A percentile compares a stretch with the other conserved stretches of the same genome.
Conservation (phyloP, 2,888 invertebrate species). For the Drosophila rubida region DNA sequence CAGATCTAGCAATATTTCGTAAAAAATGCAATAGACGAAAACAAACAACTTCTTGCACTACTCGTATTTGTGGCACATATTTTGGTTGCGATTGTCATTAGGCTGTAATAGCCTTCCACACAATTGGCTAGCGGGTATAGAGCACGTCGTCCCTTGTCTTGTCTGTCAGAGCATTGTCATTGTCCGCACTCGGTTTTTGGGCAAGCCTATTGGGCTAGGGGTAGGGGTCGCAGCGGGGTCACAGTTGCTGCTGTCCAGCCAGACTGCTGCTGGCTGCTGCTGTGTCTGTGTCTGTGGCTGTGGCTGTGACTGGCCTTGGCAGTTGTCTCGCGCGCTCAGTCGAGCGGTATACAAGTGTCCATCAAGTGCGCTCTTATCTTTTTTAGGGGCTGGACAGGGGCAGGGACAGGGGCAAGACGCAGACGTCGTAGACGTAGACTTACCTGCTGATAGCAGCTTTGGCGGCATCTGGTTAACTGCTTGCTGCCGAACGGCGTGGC, state of each 20-base stretch:
- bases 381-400: constrained; percentile 20
- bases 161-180: constrained; percentile 40
- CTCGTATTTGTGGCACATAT: no score
- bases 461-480: constrained; percentile 84
- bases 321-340: constrained; percentile 22
- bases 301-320: neutral
- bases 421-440: constrained; percentile 37
- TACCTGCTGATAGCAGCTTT: constrained; percentile 85
- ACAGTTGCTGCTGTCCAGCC: constrained; percentile 1
- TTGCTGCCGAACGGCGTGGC: constrained; percentile 72
- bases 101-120: neutral
- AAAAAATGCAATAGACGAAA: no score
- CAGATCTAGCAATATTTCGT: no score
- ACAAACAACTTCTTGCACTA: no score
- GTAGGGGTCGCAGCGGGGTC: neutral
- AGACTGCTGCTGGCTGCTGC: constrained; percentile 1
- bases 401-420: neutral
- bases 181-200: constrained; percentile 13
- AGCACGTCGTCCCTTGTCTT: constrained; percentile 19
- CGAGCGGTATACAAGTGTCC: constrained; percentile 68
- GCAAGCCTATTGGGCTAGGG: constrained; percentile 1
- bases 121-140: neutral
- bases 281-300: no score
- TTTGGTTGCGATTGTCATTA: neutral
- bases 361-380: constrained; percentile 64